Percentiles rank a stretch among this genome's conserved stretches.
phyloP scores from a whole-genome alignment of 2,888 invertebrate species.

The Yponomeuta evonymella region DNA sequence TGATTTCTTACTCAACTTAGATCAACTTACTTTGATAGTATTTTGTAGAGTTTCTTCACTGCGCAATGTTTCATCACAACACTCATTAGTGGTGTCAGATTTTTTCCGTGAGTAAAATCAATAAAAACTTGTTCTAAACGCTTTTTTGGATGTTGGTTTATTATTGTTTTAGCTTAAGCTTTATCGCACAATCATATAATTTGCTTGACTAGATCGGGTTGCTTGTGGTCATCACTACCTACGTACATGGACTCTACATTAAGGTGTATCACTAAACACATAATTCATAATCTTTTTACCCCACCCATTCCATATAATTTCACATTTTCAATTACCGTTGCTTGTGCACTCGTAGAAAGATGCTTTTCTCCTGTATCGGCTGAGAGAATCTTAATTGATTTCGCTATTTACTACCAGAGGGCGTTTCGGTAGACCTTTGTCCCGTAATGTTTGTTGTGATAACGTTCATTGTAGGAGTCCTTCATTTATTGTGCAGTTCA shows the following conservation, averaged over 20 bases:
- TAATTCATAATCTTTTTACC: neutral
- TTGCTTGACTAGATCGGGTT: no score
- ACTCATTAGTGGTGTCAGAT: no score
- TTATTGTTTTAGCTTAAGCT: no score
- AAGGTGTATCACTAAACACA: neutral
- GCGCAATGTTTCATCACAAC: no score
- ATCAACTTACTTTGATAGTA: no score
- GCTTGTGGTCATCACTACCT: no score
- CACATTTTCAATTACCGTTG: slow-evolving; percentile 5
- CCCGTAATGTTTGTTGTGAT: neutral
- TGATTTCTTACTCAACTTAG: no score
- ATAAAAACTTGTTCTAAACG: no score
- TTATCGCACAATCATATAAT: no score
- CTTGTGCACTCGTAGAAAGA: neutral
- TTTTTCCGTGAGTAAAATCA: no score
- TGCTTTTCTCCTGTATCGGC: slow-evolving; percentile 33
- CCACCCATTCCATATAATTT: slow-evolving; percentile 1
- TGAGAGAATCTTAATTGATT: slow-evolving; percentile 49
- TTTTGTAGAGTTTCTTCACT: no score
- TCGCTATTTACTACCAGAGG: slow-evolving; percentile 19
- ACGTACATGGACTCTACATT: neutral
- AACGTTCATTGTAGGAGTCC: neutral
- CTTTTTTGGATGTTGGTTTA: no score
- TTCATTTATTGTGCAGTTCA: neutral
- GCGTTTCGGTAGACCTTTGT: neutral